Conservation (phyloP, 2,113 vertebrate genomes). For the Sterna hirundo region DNA sequence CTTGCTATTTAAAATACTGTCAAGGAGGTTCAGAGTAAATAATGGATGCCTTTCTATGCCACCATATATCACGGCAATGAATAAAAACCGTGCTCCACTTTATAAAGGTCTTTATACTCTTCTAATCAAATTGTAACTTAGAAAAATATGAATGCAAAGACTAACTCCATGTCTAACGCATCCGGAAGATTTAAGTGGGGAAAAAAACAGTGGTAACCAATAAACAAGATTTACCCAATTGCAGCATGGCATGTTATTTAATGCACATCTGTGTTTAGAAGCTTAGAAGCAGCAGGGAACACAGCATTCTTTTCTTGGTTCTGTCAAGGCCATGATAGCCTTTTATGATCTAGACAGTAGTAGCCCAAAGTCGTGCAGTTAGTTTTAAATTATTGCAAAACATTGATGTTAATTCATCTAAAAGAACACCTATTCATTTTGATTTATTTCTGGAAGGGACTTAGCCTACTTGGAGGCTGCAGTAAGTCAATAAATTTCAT, state of each 20-base stretch:
- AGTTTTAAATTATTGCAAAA: constrained; percentile 13
- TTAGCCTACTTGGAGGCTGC: constrained; percentile 35
- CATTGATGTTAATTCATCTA: constrained; percentile 43
- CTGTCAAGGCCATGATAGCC: constrained; percentile 23
- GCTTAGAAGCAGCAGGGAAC: not conserved
- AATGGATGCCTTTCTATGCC: not conserved
- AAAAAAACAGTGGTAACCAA: not conserved
- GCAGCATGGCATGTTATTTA: not conserved
- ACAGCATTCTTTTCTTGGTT: not conserved
- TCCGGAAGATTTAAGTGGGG: not conserved
- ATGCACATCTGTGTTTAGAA: not conserved
- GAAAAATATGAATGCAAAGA: constrained; percentile 7
- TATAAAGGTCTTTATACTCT: not conserved
- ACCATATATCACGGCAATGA: not conserved
- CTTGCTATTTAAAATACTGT: not conserved
- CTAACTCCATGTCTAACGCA: not conserved
- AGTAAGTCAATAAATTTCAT: constrained; percentile 65
- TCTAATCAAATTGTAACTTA: not conserved
- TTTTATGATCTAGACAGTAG: not conserved
- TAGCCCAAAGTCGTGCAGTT: constrained; percentile 1
- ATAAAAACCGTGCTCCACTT: constrained; percentile 6
- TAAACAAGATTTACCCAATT: constrained; percentile 37
- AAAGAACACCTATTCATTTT: constrained; percentile 27
- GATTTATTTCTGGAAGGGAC: constrained; percentile 39
- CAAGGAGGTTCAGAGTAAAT: not conserved